Evolutionary conservation across 35 echinoderm and acorn worm genomes (phyloP).

Genomic region (Apostichopus californicus): DNA sequence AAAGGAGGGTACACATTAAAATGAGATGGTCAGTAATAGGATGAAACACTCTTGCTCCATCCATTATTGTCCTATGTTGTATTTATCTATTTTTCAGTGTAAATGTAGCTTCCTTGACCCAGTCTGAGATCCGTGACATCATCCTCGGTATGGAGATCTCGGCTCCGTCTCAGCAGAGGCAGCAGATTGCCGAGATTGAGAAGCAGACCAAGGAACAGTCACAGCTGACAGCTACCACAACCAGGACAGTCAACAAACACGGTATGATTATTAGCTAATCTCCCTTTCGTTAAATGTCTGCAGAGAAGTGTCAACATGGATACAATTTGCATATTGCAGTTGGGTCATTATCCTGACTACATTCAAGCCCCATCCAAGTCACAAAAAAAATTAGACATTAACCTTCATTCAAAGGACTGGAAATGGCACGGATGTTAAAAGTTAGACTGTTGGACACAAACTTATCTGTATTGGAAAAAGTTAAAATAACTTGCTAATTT

Average conservation of each 20-base stretch:
- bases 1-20: too few relatives aligned
- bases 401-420: too few relatives aligned
- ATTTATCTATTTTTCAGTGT: slow-evolving; percentile 60
- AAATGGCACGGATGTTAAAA: too few relatives aligned
- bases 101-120: slow-evolving; percentile 94
- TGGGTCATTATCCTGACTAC: too few relatives aligned
- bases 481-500: too few relatives aligned
- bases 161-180: slow-evolving; percentile 95
- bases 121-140: slow-evolving; percentile 99
- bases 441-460: too few relatives aligned
- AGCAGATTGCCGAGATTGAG: slow-evolving; percentile 99
- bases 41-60: background rate
- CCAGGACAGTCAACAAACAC: slow-evolving; percentile 98
- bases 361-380: too few relatives aligned
- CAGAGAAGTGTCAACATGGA: too few relatives aligned
- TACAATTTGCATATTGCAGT: too few relatives aligned
- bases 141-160: slow-evolving; percentile 99
- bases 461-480: too few relatives aligned
- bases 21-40: too few relatives aligned
- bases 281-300: background rate
- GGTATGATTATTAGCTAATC: slow-evolving; percentile 49
- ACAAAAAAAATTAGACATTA: too few relatives aligned
- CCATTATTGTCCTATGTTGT: background rate
- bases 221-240: slow-evolving; percentile 94
- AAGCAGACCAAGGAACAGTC: slow-evolving; percentile 99